Evolutionary conservation across 1,140 invertebrate species (phyloP).

Genomic region (Zelostemma sp.): DNA sequence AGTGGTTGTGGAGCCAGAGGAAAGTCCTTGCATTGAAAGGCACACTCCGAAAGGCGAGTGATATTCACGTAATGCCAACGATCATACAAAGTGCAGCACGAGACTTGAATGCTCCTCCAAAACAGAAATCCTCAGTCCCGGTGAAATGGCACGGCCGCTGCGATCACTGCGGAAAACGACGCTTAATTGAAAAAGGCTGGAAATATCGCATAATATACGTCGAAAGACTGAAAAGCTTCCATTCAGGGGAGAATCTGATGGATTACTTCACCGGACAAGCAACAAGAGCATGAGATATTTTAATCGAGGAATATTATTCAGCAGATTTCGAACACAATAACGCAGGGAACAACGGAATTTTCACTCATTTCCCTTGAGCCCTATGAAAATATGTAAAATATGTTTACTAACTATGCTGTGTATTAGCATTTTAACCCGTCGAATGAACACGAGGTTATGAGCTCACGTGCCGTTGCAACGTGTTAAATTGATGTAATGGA

Average conservation of each 20-base stretch:
- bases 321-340: background rate
- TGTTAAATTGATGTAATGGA: conserved; percentile 46
- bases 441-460: conserved; percentile 35
- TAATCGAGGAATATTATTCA: background rate
- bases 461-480: conserved; percentile 35
- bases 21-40: conserved; percentile 37
- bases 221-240: too few relatives aligned
- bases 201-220: background rate
- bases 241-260: background rate
- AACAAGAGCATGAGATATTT: background rate
- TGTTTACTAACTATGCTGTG: conserved; percentile 32
- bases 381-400: conserved; percentile 14
- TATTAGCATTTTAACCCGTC: conserved; percentile 32
- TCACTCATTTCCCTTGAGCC: background rate
- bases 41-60: conserved; percentile 23
- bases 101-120: conserved; percentile 16
- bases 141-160: conserved; percentile 1
- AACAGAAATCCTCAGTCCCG: background rate
- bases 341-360: background rate
- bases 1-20: conserved; percentile 30
- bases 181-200: conserved; percentile 18
- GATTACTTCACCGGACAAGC: too few relatives aligned
- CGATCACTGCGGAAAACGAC: conserved; percentile 10
- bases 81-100: conserved; percentile 33
- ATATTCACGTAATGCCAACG: conserved; percentile 35